Percentiles rank a stretch among this genome's conserved stretches.
Evolutionary conservation across 2,113 vertebrate genomes (phyloP).

Genomic region (Stigmatopora nigra): DNA sequence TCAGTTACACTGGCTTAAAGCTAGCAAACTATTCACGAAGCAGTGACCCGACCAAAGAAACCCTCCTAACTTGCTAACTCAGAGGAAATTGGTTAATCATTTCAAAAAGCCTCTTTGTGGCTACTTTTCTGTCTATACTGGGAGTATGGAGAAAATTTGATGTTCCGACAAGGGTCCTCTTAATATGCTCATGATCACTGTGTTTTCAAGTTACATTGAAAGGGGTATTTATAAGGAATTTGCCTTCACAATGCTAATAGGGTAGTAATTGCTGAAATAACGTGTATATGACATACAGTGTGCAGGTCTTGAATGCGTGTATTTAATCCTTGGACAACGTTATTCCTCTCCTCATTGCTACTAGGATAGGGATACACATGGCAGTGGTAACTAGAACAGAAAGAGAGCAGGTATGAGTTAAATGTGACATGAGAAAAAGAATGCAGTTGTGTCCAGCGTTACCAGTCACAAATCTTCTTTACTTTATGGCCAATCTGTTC

Average conservation of each 20-base stretch:
- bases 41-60: neutral
- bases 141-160: too few species aligned
- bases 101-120: neutral
- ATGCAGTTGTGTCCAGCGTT: constrained; percentile 39
- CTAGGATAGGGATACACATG: constrained; percentile 90
- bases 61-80: neutral
- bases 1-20: constrained; percentile 19
- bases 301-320: constrained; percentile 89
- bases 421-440: neutral
- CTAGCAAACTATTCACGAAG: constrained; percentile 9
- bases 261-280: too few species aligned
- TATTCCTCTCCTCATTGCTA: constrained; percentile 77
- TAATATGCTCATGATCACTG: neutral
- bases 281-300: constrained; percentile 64
- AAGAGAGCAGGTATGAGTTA: neutral
- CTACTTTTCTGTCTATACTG: neutral
- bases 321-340: constrained; percentile 81
- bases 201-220: neutral
- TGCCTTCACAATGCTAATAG: too few species aligned
- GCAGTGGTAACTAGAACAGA: constrained; percentile 81
- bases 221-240: too few species aligned
- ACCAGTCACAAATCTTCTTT: constrained; percentile 98
- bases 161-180: neutral
- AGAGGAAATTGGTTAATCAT: constrained; percentile 1
- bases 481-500: constrained; percentile 96